Evolutionary conservation across 2,888 invertebrate genomes (phyloP), one percentile per base, ranked within the genome.

Genomic region (Spialia ferax): DNA sequence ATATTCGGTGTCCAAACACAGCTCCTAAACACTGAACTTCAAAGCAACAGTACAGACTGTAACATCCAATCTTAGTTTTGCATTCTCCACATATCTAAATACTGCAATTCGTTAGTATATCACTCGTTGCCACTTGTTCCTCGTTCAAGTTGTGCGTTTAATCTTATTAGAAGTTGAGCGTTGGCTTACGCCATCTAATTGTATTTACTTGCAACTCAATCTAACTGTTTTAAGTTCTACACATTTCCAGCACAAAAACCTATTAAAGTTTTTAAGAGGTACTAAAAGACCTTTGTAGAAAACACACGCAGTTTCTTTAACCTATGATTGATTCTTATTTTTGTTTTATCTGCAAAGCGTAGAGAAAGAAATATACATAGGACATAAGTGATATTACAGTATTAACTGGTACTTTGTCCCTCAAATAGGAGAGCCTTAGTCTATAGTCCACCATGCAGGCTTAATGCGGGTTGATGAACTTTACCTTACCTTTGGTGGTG

Each of bases 51-150:
- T 15, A 64, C 57, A 52, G 48, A 59, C 75, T 75, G 71, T 71
- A 75, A 77, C 76, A 81, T 84, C 81, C 82, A 78, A 79, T 79
- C 79, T 76, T 77, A 81, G 78, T 83, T 82, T 35, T 59, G 59
- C 65, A 65, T 65, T 65, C 59, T 38, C 75, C 77, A 78, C 72
- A 73, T 75, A 70, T 70, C 69, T 73, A 73, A 75, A 76, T 74
- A 74, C 71, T 71, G 68, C 74, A 72, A 73, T 75, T 75, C 75
- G 74, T 75, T 75, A 71, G 73, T 71, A 73, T 74, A 72, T 71
- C 72, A 74, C 74, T 74, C 72, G 71, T 74, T 75, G 71, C 72
- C 73, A 75, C 74, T 74, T 73, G 73, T 75, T 74, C 70, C 69
- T 63, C 62, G 71, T 69, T 67, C 62, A 71, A 75, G 69, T 75